Base-by-base conservation (phyloP, 2,888 invertebrate species). In the Pyrrhia umbra region DNA sequence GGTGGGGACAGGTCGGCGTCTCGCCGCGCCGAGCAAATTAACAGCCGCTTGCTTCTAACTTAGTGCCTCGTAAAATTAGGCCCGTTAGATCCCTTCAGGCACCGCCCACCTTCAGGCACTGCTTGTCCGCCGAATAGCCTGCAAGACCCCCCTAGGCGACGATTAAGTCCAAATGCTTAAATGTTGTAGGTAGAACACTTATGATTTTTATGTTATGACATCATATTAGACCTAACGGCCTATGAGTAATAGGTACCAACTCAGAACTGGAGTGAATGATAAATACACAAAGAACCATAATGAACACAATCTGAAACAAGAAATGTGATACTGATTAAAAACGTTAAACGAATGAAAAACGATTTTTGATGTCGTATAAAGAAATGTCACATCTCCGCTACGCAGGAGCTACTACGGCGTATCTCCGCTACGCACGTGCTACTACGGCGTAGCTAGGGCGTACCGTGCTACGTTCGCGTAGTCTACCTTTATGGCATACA, bases 11-110 rank as follows among this genome's bases (percentile, higher is more conserved):
- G 90, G 86, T 83, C 88, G 90, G 85, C 89, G 63, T 63, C 59
- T 71, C 70, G 71, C 72, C 77, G 90, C 84, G 88, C 88, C 87
- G 89, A 88, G 88, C 92, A 93, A 94, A 94, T 94, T 94, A 94
- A 93, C 94, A 93, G 90, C 85, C 90, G 90, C 87, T 92, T 90
- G 90, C 88, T 89, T 90, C 90, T 91, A 91, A 94, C 91, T 94
- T 93, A 94, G 92, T 91, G 89, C 92, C 93, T 94, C 94, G 90
- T 94, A 93, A 94, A 94, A 94, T 94, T 93, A 93, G 92, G 88
- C 91, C 90, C 88, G 89, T 90, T 91, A 91, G 88, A 88, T 88
- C 92, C 89, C 90, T 91, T 86, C 79, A 83, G 89, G 86, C 89
- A 80, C 82, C 81, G 80, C 81, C 84, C 82, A 79, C 79, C 84